Conservation (phyloP, 2,888 invertebrate species). For the Sepiola atlantica region DNA sequence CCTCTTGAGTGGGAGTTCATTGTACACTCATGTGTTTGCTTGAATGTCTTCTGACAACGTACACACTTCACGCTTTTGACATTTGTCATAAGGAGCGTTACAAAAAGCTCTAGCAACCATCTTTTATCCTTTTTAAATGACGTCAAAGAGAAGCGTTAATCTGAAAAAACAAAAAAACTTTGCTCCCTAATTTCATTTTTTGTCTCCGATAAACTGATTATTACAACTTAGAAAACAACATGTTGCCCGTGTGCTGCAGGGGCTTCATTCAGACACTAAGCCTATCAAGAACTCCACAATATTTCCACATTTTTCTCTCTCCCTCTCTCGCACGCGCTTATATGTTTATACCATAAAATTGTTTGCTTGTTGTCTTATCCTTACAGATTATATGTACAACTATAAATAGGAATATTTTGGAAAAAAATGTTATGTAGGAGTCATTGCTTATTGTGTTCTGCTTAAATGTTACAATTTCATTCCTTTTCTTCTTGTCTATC, state of each 20-base stretch:
- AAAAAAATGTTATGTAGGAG: neutral
- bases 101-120: neutral
- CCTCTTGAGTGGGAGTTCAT: neutral
- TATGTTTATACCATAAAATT: too few relatives aligned
- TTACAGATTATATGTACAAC: neutral
- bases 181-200: neutral
- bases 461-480: neutral
- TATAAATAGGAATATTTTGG: neutral
- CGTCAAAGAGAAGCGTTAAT: neutral
- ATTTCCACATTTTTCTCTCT: neutral
- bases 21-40: neutral
- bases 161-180: too few relatives aligned
- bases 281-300: neutral
- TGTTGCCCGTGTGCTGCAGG: neutral
- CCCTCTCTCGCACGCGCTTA: neutral
- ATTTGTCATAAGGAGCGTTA: neutral
- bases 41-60: neutral
- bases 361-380: neutral
- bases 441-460: neutral
- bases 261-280: neutral
- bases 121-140: neutral
- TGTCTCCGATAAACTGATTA: neutral
- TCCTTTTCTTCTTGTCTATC: too few relatives aligned
- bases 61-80: neutral
- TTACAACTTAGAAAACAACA: neutral